Conservation (phyloP, 2,113 vertebrate species). For the Fulmarus glacialis region DNA sequence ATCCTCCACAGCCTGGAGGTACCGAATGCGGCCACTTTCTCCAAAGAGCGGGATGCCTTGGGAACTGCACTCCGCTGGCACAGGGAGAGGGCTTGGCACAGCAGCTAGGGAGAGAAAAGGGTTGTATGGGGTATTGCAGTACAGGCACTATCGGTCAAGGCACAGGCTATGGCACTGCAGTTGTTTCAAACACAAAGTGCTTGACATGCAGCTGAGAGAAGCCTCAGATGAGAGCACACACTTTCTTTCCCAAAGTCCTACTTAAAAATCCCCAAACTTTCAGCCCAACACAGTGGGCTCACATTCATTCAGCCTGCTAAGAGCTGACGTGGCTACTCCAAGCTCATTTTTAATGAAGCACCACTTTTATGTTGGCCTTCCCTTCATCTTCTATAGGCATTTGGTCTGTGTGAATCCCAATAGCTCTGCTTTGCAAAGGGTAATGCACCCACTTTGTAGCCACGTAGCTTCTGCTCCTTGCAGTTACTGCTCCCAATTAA, state of each 20-base stretch:
- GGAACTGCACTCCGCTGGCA: background rate
- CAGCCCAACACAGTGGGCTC: background rate
- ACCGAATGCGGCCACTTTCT: background rate
- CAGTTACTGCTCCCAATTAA: background rate
- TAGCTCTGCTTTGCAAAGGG: background rate
- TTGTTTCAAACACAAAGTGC: background rate
- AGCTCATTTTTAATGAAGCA: background rate
- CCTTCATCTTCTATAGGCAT: background rate
- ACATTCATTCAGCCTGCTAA: background rate
- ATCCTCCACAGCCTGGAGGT: background rate
- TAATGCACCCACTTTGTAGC: background rate
- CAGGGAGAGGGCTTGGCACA: background rate
- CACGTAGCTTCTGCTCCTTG: background rate
- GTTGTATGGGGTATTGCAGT: background rate
- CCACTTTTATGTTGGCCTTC: background rate
- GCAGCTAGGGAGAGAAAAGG: background rate
- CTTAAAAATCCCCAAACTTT: background rate
- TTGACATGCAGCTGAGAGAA: background rate
- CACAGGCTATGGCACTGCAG: background rate
- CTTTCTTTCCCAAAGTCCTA: background rate
- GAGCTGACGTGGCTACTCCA: background rate
- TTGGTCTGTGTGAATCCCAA: fast-evolving
- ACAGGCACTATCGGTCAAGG: background rate
- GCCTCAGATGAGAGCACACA: background rate
- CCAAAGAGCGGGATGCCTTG: background rate